Evolutionary conservation across 2,113 vertebrate species (phyloP).

Genomic region (Stercorarius parasiticus): DNA sequence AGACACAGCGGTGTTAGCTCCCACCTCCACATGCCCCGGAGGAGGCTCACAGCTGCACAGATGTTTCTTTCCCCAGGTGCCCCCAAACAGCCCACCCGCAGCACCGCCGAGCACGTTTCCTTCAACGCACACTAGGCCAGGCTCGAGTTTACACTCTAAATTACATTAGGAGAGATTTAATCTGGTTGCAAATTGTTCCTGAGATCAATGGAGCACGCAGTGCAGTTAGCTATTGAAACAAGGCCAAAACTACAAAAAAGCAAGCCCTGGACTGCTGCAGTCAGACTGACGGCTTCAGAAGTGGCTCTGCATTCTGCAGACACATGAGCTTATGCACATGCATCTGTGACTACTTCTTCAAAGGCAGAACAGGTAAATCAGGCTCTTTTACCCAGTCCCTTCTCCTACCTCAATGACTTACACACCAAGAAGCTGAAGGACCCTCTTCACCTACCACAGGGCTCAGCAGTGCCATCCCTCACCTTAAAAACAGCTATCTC

Average conservation of each 20-base stretch:
- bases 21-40: neutral
- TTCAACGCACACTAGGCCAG: neutral
- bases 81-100: rapidly evolving
- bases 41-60: neutral
- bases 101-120: neutral
- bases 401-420: neutral
- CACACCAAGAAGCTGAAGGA: neutral
- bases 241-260: neutral
- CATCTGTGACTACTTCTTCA: neutral
- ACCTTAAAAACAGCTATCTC: neutral
- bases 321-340: rapidly evolving
- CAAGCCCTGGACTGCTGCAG: rapidly evolving
- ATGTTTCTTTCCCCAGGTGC: neutral
- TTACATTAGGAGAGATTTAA: neutral
- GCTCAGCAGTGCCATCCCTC: neutral
- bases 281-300: rapidly evolving
- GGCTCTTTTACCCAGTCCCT: neutral
- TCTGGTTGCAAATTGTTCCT: neutral
- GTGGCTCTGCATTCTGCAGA: rapidly evolving
- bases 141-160: neutral
- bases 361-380: neutral
- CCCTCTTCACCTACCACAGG: neutral
- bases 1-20: rapidly evolving
- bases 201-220: neutral
- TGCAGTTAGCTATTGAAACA: neutral